These are phyloP conservation scores for Anabas testudineus DNA, from an alignment of 2,797 vertebrate species.

Conservation along the genomic window DNA sequence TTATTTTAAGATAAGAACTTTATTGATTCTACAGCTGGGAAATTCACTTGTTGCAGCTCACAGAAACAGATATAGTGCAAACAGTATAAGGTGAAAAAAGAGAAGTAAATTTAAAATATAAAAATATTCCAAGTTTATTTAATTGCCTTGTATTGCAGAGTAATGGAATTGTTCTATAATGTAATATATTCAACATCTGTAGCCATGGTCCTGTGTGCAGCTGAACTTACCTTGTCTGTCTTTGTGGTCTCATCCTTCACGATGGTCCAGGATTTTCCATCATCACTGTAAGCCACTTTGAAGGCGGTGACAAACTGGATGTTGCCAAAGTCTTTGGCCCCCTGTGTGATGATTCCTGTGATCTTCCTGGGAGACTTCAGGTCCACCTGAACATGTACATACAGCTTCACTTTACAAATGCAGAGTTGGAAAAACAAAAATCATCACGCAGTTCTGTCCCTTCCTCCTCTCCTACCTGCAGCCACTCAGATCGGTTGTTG, in stretches of 20 bases:
- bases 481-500: constrained; percentile 88
- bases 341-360: constrained; percentile 94
- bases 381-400: constrained; percentile 86
- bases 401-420: background rate
- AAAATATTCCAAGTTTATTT: too few relatives aligned
- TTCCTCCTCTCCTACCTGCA: constrained; percentile 87
- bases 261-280: constrained; percentile 86
- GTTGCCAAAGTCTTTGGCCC: constrained; percentile 95
- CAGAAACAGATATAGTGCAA: too few relatives aligned
- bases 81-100: too few relatives aligned
- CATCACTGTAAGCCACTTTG: constrained; percentile 91
- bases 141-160: background rate
- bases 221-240: constrained; percentile 85
- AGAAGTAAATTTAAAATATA: too few relatives aligned
- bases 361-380: constrained; percentile 87
- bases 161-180: background rate
- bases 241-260: constrained; percentile 83
- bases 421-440: background rate
- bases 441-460: background rate
- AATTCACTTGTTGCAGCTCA: too few relatives aligned
- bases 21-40: too few relatives aligned
- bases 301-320: constrained; percentile 93
- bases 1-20: too few relatives aligned
- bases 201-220: background rate
- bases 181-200: background rate